Evolutionary conservation across 92 coral and sea anemone genomes (phyloP), one percentile per base, ranked within the genome.

Genomic region (Heteractis magnifica): DNA sequence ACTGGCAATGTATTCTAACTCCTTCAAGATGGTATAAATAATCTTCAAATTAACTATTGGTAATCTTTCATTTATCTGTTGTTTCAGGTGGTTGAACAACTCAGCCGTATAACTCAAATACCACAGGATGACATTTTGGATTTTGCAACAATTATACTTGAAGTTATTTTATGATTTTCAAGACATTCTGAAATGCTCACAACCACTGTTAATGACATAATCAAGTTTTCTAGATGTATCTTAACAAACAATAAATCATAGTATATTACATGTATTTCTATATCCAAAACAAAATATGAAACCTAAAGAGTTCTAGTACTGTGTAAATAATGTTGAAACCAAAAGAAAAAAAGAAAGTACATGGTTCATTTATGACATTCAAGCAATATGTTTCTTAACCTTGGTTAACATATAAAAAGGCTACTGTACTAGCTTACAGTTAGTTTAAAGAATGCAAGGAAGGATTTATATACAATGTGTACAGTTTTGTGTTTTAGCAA

Each of bases 101-200:
- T 96, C 59, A 89, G 94, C 70, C 88, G 90, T 52, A 94, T 96
- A 72, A 96, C 99, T 51, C 96, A 94, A 84, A 94, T 96, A 52
- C 97, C 98, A 92, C 91, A 86, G 78, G 95, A 91, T 58, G 99
- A 96, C 76, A 88, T 96, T 74, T 84, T 96, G 81, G 99, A 96
- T 76, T 96, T 96, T 90, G 98, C 97, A 75, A 92, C 95, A 53
- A 96, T 96, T 71, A 88, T 96, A 52, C 88, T 96, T 26, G 98
- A 92, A 80, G 83, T 89, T 21, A 87, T 90, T 48, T 68, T 93
- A 56, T 78, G 62, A 78, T 13, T 13, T 19, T 41, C 8, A 51
- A 8, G 34, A 53, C 14, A 48, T 48, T 20, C 49, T 20, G 44
- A 34, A 68, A 68, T 68, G 15, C 48, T 16, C 12, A 41, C 10